Base-by-base conservation (phyloP, 1,140 invertebrate species). In the Vanessa tameamea region DNA sequence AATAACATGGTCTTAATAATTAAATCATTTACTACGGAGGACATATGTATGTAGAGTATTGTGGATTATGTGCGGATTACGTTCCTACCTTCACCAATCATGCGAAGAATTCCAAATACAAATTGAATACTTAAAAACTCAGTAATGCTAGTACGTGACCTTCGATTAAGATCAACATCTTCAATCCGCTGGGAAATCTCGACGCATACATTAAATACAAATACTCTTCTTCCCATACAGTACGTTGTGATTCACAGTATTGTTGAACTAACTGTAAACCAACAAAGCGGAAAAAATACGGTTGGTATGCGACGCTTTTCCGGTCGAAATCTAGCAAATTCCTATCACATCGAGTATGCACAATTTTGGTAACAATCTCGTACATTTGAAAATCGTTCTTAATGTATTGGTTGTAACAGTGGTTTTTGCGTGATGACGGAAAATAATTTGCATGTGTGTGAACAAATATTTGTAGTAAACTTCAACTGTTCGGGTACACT, bases 271-370 rank as follows among this genome's bases (percentile, higher is more conserved):
- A 82, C 80, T 68, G 74, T 82, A 75, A 83, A 82, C 79, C 75
- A 71, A 78, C 78, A 77, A 83, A 80, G 59, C 78, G 76, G 73
- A 75, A 78, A 78, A 78, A 80, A 70, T 71, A 72, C 61, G 47
- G 63, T 77, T 72, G 78, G 81, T 77, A 87, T 83, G 80, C 78
- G 55, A 75, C 77, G 74, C 73, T 79, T 81, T 83, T 85, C 83
- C 84, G 86, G 77, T 73, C 70, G 61, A 80, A 84, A 71, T 76
- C 69, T 63, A 83, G 75, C 72, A 76, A 74, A 73, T 76, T 74
- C 64, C 66, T 74, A 64, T 69, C 66, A 69, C 55, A 74, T 74
- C 72, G 64, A 43, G 47, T 59, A 57, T 63, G 64, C 70, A 63
- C 48, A 72, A 64, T 72, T 72, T 68, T 61, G 57, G 68, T 26